Percentiles rank a stretch among this genome's conserved stretches.
phyloP scores from a whole-genome alignment of 2,888 invertebrate species.

The Tenthredo livida region DNA sequence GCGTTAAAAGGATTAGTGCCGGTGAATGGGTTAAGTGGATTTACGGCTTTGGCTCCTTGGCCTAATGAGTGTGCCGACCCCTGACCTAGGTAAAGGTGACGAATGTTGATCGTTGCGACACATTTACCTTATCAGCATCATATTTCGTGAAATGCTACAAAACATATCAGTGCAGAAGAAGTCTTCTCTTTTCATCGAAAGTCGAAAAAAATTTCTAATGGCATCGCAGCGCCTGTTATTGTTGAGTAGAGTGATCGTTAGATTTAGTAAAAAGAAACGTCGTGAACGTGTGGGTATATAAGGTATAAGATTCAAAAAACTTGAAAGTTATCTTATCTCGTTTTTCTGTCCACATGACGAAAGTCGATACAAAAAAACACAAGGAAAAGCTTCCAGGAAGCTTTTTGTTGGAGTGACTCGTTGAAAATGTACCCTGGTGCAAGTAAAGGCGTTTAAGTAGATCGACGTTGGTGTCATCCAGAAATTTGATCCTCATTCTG shows the following conservation, averaged over 20 bases:
- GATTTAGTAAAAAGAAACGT: constrained; percentile 38
- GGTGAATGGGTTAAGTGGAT: no score
- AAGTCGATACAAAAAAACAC: constrained; percentile 32
- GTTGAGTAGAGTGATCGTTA: constrained; percentile 27
- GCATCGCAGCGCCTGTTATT: constrained; percentile 41
- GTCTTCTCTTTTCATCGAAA: constrained; percentile 6
- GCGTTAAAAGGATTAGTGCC: no score
- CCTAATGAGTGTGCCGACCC: no score
- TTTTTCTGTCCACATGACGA: constrained; percentile 13
- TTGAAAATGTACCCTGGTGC: constrained; percentile 8
- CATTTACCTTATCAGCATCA: background rate
- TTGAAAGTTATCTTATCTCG: constrained; percentile 35
- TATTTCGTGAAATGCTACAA: background rate
- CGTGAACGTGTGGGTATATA: background rate
- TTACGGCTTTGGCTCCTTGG: no score
- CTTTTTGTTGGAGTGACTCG: constrained; percentile 29
- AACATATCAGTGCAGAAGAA: background rate
- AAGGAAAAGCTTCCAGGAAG: constrained; percentile 32
- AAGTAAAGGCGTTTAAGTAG: constrained; percentile 29
- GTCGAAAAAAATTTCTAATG: background rate
- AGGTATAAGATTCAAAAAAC: constrained; percentile 1
- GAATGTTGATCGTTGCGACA: background rate
- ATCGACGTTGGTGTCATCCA: constrained; percentile 21
- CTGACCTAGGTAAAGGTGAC: background rate
- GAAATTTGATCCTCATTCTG: constrained; percentile 29